phyloP scores from a whole-genome alignment of 2,113 vertebrate genomes.

The Microtus richardsoni region DNA sequence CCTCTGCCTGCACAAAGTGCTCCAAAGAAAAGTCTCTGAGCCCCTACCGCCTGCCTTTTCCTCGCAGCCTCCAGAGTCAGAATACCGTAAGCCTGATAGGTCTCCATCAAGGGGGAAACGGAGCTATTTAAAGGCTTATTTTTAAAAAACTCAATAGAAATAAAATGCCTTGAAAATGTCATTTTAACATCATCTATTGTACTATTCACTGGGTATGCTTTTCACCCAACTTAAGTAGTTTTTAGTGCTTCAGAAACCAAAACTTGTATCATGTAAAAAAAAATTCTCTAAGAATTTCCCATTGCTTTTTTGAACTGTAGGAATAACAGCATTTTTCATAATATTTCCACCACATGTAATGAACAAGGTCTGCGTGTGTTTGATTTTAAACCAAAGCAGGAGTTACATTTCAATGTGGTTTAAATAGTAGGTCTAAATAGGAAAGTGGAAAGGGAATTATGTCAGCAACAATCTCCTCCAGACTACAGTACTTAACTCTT shows the following conservation, averaged over 20 bases:
- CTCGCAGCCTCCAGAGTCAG: rapidly evolving
- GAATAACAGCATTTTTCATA: constrained; percentile 45
- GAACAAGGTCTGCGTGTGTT: constrained; percentile 53
- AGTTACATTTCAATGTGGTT: neutral
- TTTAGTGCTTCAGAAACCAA: constrained; percentile 39
- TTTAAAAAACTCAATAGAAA: neutral
- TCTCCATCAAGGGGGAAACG: neutral
- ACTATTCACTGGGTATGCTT: neutral
- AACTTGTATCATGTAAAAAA: neutral
- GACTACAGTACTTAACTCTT: neutral
- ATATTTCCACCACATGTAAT: constrained; percentile 23
- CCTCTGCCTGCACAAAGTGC: neutral
- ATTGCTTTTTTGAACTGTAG: neutral
- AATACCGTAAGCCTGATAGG: neutral
- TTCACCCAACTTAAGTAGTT: neutral
- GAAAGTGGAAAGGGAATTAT: neutral
- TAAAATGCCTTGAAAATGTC: neutral
- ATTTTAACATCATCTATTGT: neutral
- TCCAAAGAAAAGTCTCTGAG: neutral
- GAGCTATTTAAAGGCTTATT: neutral
- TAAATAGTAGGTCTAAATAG: neutral
- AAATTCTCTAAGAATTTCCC: constrained; percentile 29
- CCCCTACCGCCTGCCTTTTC: neutral
- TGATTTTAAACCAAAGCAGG: constrained; percentile 1
- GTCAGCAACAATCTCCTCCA: neutral